Evolutionary conservation across 2,113 vertebrate species (phyloP).

Genomic region (Zapornia atra): DNA sequence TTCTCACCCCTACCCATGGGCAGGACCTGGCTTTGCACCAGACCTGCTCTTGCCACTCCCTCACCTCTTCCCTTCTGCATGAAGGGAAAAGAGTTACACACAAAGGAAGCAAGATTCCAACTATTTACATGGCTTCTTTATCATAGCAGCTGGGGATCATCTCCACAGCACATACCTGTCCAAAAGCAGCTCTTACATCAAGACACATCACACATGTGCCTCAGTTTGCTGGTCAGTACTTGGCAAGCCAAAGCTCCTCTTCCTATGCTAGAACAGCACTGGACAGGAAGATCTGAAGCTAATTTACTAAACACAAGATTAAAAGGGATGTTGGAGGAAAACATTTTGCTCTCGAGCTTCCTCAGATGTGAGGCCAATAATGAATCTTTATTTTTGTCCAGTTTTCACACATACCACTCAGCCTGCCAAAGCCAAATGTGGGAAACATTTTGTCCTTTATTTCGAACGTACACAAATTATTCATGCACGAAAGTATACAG

Average conservation of each 20-base stretch:
- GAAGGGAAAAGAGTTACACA: neutral
- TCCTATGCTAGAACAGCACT: neutral
- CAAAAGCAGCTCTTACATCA: accelerated
- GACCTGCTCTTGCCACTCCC: neutral
- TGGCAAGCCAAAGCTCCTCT: neutral
- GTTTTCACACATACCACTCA: neutral
- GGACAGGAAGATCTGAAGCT: neutral
- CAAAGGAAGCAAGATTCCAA: neutral
- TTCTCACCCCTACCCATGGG: neutral
- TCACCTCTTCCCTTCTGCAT: neutral
- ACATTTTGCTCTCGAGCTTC: neutral
- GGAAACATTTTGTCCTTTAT: constrained; percentile 14
- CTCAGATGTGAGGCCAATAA: constrained; percentile 26
- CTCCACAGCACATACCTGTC: neutral
- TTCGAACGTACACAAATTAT: neutral
- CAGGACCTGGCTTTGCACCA: neutral
- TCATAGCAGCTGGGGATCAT: neutral
- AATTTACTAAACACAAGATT: neutral
- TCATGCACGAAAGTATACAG: neutral
- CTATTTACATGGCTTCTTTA: neutral
- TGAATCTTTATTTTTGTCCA: neutral
- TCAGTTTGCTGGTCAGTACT: neutral
- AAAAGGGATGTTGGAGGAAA: constrained; percentile 10
- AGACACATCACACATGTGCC: accelerated
- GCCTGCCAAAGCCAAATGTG: neutral